Conservation (phyloP, 2,888 invertebrate species). For the Pristionchus exspectatus region DNA sequence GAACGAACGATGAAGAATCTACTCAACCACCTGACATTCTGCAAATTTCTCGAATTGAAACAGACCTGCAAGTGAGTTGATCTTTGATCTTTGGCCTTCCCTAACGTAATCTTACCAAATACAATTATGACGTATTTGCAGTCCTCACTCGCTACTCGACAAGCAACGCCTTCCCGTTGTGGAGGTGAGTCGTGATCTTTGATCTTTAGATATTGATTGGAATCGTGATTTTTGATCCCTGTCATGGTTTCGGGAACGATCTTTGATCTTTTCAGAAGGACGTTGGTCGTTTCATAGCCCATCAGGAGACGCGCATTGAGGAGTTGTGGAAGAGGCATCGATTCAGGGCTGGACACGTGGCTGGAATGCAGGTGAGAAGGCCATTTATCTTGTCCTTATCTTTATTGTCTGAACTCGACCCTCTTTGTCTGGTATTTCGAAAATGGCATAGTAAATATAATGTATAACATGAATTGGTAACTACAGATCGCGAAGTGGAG, state of each 20-base stretch:
- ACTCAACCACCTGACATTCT: background rate
- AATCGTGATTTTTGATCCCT: background rate
- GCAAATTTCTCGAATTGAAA: background rate
- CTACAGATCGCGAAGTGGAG: background rate
- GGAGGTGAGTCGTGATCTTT: conserved; percentile 6
- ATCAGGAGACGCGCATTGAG: background rate
- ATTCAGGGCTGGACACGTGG: background rate
- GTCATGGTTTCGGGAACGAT: background rate
- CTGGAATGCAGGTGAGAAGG: conserved; percentile 13
- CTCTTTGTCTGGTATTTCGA: no score
- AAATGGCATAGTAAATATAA: no score
- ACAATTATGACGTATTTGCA: background rate
- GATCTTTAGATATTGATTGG: background rate
- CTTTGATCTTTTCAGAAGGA: background rate
- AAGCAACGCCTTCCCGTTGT: background rate
- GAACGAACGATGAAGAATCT: background rate
- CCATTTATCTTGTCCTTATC: no score
- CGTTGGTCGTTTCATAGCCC: background rate
- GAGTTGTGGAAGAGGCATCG: conserved; percentile 19
- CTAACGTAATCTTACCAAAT: background rate
- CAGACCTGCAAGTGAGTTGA: conserved; percentile 49
- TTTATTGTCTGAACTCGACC: no score
- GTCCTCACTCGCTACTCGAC: conserved; percentile 17
- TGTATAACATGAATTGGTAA: background rate
- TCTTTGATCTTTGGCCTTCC: background rate